Evolutionary conservation across 2,113 vertebrate species (phyloP).

Genomic region (Mastomys natalensis): DNA sequence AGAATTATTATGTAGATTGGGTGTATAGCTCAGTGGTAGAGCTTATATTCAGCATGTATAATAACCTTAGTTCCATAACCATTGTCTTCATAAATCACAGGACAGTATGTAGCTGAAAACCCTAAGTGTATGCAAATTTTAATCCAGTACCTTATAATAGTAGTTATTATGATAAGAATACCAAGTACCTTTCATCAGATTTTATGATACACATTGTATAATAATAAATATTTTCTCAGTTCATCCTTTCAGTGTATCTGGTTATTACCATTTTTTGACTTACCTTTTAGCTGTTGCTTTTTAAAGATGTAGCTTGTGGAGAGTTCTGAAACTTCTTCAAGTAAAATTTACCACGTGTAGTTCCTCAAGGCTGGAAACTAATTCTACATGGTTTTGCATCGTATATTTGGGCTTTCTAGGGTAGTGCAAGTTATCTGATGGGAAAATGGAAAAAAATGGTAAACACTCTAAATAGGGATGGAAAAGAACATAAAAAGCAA

Average conservation of each 20-base stretch:
- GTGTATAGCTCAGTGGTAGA: not conserved
- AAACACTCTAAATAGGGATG: not conserved
- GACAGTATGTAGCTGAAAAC: not conserved
- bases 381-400: not conserved
- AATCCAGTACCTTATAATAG: not conserved
- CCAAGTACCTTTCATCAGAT: not conserved
- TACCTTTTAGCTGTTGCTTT: not conserved
- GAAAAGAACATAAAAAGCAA: fast-evolving
- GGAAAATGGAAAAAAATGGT: not conserved
- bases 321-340: not conserved
- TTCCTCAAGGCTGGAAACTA: not conserved
- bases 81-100: not conserved
- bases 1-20: not conserved
- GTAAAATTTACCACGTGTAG: not conserved
- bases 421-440: not conserved
- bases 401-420: not conserved
- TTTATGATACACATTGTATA: not conserved
- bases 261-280: not conserved
- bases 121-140: not conserved
- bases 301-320: not conserved
- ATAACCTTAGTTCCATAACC: not conserved
- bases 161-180: not conserved
- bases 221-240: not conserved
- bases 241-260: not conserved
- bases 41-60: no score